Percentiles rank a stretch among this genome's conserved stretches.
Conservation (phyloP, 2,797 vertebrate species). For the Zenarchopterus dispar region DNA sequence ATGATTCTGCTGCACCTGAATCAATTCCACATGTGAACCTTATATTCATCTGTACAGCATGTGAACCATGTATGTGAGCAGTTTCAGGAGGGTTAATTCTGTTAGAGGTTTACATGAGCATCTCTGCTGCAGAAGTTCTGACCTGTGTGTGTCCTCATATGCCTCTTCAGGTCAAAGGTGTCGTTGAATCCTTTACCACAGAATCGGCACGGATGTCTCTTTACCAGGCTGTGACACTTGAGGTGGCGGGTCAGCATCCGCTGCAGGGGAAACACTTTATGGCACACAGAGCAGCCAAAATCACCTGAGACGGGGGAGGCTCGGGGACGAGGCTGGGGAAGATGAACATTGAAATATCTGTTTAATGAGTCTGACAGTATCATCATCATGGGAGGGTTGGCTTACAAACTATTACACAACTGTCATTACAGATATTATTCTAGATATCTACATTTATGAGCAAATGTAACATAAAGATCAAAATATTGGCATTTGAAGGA, state of each 20-base stretch:
- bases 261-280: conserved; percentile 89
- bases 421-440: too few species aligned
- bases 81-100: too few species aligned
- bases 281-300: conserved; percentile 83
- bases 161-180: conserved; percentile 92
- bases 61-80: too few species aligned
- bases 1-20: too few species aligned
- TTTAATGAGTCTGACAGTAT: neutral
- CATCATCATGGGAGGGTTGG: too few species aligned
- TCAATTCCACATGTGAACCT: too few species aligned
- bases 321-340: conserved; percentile 52
- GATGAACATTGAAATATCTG: neutral
- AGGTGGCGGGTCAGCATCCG: conserved; percentile 91
- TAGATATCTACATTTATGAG: too few species aligned
- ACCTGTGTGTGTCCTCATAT: conserved; percentile 86
- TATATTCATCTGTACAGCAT: too few species aligned
- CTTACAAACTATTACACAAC: too few species aligned
- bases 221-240: conserved; percentile 90
- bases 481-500: too few species aligned
- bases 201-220: conserved; percentile 86
- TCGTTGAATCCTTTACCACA: conserved; percentile 93
- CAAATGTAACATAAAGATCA: too few species aligned
- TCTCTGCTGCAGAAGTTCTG: conserved; percentile 1
- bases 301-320: conserved; percentile 60
- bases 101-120: too few species aligned